A percentile compares a stretch with the other conserved stretches of the same genome.
phyloP scores from a whole-genome alignment of 2,888 invertebrate genomes.

The Pandemis cinnamomeana region DNA sequence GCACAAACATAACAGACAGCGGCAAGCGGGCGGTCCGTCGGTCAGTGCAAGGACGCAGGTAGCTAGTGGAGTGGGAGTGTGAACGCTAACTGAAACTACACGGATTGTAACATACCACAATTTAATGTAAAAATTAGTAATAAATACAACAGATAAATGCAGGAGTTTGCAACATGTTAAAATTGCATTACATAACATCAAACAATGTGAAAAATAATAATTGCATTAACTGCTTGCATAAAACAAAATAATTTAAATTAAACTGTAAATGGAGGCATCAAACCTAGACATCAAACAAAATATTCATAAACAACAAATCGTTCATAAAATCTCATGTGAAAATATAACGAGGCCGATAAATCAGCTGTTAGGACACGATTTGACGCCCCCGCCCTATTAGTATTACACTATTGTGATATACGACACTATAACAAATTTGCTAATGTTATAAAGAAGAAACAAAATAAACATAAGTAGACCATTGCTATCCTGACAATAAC shows the following conservation, averaged over 20 bases:
- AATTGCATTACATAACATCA: slow-evolving; percentile 85
- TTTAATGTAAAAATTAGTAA: slow-evolving; percentile 90
- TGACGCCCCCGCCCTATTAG: slow-evolving; percentile 83
- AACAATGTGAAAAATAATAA: slow-evolving; percentile 83
- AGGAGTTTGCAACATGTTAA: slow-evolving; percentile 86
- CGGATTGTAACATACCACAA: slow-evolving; percentile 88
- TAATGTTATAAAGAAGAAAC: slow-evolving; percentile 81
- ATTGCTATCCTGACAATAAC: slow-evolving; percentile 83
- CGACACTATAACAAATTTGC: slow-evolving; percentile 84
- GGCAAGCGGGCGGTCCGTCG: slow-evolving; percentile 14
- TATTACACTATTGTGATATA: slow-evolving; percentile 83
- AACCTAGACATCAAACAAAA: slow-evolving; percentile 82
- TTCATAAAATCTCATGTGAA: slow-evolving; percentile 82
- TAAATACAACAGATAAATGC: slow-evolving; percentile 88
- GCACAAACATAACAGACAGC: slow-evolving; percentile 18
- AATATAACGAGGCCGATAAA: slow-evolving; percentile 74
- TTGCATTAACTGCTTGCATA: slow-evolving; percentile 84
- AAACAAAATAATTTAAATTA: slow-evolving; percentile 84
- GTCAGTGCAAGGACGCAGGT: slow-evolving; percentile 45
- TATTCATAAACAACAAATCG: slow-evolving; percentile 81
- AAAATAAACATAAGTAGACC: slow-evolving; percentile 83
- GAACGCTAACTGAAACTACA: slow-evolving; percentile 83
- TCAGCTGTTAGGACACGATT: slow-evolving; percentile 79
- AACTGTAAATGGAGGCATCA: slow-evolving; percentile 84
- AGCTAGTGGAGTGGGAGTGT: slow-evolving; percentile 69